These are phyloP conservation scores for Goniozus legneri DNA, from an alignment of 1,140 invertebrate species.

Conservation along the genomic window DNA sequence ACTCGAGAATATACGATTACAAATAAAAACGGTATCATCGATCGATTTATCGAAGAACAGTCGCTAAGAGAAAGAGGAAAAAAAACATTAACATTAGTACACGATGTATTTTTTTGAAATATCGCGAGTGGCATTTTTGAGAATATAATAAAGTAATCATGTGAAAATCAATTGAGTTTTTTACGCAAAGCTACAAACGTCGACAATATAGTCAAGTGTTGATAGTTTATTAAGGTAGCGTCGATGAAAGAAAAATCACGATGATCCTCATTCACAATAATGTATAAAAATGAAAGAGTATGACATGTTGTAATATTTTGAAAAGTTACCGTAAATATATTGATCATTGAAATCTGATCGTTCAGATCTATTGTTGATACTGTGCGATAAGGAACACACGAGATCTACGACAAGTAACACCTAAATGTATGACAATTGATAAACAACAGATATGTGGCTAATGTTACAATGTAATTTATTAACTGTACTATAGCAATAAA, in stretches of 20 bases:
- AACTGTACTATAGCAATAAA: constrained; percentile 38
- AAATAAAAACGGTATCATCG: not conserved
- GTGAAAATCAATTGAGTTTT: not conserved
- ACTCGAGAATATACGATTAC: not conserved
- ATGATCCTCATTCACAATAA: constrained; percentile 16
- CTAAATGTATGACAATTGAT: constrained; percentile 16
- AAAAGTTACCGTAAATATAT: constrained; percentile 12
- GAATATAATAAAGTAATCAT: not conserved
- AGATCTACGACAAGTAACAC: constrained; percentile 13
- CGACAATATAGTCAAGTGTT: too few species aligned
- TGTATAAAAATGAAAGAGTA: constrained; percentile 16
- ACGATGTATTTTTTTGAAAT: not conserved
- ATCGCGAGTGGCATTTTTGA: not conserved
- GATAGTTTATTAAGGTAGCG: constrained; percentile 2
- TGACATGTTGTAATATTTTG: constrained; percentile 9
- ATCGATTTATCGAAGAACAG: not conserved
- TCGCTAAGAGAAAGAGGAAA: not conserved
- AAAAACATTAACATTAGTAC: not conserved
- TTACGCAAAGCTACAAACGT: too few species aligned
- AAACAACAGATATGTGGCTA: constrained; percentile 24
- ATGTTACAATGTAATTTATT: constrained; percentile 37
- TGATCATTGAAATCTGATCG: constrained; percentile 10
- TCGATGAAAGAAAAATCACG: constrained; percentile 9
- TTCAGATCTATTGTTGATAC: constrained; percentile 16
- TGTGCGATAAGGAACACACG: constrained; percentile 16